Evolutionary conservation across 2,113 vertebrate genomes (phyloP).

Genomic region (Prolemur simus): DNA sequence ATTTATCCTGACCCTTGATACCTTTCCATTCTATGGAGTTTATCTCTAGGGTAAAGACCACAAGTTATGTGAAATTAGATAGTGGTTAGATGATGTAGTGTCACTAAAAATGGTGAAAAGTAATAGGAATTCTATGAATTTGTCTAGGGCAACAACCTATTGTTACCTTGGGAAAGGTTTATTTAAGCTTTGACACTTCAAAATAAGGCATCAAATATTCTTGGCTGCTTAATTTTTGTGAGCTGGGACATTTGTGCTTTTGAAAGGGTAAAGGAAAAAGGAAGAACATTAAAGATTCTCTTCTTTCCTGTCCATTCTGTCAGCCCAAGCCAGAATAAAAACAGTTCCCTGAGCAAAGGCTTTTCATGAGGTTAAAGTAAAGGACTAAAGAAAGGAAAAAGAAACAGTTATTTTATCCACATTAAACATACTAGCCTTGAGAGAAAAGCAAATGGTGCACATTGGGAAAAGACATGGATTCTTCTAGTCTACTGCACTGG

Average conservation of each 20-base stretch:
- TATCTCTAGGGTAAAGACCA: not conserved
- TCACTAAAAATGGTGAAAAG: constrained; percentile 34
- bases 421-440: not conserved
- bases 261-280: not conserved
- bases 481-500: not conserved
- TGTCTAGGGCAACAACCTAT: constrained; percentile 40
- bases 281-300: not conserved
- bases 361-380: constrained; percentile 14
- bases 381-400: not conserved
- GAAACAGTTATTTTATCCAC: not conserved
- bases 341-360: not conserved
- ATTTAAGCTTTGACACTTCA: constrained; percentile 61
- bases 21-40: not conserved
- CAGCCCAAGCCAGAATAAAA: not conserved
- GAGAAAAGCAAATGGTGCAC: not conserved
- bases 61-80: not conserved
- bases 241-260: constrained; percentile 24
- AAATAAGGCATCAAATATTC: constrained; percentile 49
- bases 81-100: constrained; percentile 7
- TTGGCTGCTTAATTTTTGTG: constrained; percentile 47
- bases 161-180: constrained; percentile 49
- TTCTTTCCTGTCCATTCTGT: not conserved
- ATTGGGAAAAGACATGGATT: not conserved
- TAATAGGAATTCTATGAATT: constrained; percentile 72
- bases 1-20: constrained; percentile 9